A percentile compares a stretch with the other conserved stretches of the same genome.
phyloP scores from a whole-genome alignment of 2,888 invertebrate species.

The Acholoe squamosa region DNA sequence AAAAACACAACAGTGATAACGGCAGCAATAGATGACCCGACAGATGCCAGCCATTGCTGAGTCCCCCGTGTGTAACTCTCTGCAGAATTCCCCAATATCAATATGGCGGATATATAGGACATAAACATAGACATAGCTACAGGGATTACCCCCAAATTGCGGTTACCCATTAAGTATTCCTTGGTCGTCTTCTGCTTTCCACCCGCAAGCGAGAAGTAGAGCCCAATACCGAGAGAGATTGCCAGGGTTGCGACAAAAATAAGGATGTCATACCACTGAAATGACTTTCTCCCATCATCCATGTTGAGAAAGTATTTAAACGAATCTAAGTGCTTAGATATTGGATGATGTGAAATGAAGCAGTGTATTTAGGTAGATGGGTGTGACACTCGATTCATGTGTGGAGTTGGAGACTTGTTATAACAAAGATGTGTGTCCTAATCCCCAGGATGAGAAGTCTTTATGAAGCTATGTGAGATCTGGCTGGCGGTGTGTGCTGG shows the following conservation, averaged over 20 bases:
- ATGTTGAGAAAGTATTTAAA: not conserved
- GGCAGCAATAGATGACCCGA: conserved; percentile 62
- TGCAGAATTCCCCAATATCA: conserved; percentile 67
- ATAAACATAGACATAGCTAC: conserved; percentile 67
- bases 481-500: too few species aligned
- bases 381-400: too few species aligned
- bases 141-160: conserved; percentile 62
- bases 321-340: not conserved
- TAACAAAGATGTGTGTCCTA: too few species aligned
- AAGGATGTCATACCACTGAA: conserved; percentile 66
- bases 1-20: not conserved
- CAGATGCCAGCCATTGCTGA: conserved; percentile 58
- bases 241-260: conserved; percentile 63
- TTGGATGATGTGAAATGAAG: not conserved
- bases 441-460: too few species aligned
- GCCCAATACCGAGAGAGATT: conserved; percentile 65
- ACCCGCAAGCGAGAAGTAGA: conserved; percentile 64
- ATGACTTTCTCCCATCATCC: conserved; percentile 10
- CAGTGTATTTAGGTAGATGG: too few species aligned
- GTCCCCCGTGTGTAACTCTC: conserved; percentile 66
- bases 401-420: too few species aligned
- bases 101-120: conserved; percentile 68
- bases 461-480: too few species aligned
- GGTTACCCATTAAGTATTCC: conserved; percentile 66
- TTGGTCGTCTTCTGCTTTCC: conserved; percentile 65